Evolutionary conservation across 2,888 invertebrate species (phyloP).

Genomic region (Rapana venosa): DNA sequence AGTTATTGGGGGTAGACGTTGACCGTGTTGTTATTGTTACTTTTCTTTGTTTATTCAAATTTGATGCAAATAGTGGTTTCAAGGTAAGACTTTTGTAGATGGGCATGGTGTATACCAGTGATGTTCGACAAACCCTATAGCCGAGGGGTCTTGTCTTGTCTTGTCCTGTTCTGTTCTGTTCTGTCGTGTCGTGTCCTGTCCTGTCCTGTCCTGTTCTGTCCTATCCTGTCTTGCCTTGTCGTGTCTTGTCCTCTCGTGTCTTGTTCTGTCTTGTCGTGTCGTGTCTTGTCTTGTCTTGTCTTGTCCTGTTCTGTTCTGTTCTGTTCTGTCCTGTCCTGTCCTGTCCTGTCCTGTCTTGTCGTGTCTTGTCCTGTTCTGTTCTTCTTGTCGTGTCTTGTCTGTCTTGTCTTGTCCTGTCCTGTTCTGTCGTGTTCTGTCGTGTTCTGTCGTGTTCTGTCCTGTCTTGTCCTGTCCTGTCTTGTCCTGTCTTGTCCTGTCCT

Average conservation of each 20-base stretch:
- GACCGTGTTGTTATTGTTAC: no score
- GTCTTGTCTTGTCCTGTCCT: slow-evolving; percentile 17
- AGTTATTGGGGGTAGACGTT: no score
- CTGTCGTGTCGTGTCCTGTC: not conserved
- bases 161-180: not conserved
- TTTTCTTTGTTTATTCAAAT: no score
- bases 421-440: no score
- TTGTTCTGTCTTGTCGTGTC: not conserved
- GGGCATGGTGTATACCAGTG: no score
- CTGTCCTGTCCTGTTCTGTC: not conserved
- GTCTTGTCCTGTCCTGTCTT: not conserved
- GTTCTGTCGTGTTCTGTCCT: not conserved
- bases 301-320: not conserved
- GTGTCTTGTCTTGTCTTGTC: not conserved
- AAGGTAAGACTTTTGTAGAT: no score
- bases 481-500: not conserved
- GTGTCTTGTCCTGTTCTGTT: not conserved
- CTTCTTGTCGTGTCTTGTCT: not conserved
- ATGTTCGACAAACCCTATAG: no score
- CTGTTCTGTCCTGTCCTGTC: not conserved
- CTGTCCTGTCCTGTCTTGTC: not conserved
- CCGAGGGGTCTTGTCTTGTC: not conserved
- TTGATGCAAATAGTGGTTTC: no score
- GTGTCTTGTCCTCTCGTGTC: not conserved
- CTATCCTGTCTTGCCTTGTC: not conserved